phyloP scores from a whole-genome alignment of 2,797 vertebrate genomes.

The Coreius guichenoti region DNA sequence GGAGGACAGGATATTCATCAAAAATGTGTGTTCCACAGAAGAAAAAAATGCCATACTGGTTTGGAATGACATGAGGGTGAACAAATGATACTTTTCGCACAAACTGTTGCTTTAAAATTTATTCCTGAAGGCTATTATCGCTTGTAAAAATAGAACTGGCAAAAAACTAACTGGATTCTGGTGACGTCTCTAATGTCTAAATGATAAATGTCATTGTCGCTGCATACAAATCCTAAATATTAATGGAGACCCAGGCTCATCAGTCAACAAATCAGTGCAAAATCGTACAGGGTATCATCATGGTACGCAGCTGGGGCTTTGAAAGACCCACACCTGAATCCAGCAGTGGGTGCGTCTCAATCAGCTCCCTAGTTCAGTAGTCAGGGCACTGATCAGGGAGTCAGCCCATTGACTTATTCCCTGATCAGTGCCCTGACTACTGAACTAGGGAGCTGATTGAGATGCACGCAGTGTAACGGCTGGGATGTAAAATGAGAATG shows the following conservation, averaged over 20 bases:
- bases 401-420: too few relatives aligned
- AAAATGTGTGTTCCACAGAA: too few relatives aligned
- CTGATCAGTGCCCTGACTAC: too few relatives aligned
- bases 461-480: constrained; percentile 39
- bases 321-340: constrained; percentile 36
- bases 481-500: not conserved
- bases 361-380: too few relatives aligned
- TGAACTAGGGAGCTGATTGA: too few relatives aligned
- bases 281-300: constrained; percentile 1
- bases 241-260: not conserved
- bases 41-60: not conserved
- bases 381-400: too few relatives aligned
- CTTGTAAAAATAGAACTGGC: not conserved
- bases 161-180: not conserved
- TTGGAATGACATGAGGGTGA: not conserved
- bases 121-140: not conserved
- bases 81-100: not conserved
- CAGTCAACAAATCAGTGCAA: constrained; percentile 4
- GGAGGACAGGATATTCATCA: too few relatives aligned
- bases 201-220: not conserved
- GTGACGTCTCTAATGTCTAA: not conserved
- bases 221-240: not conserved
- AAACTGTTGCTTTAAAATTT: not conserved
- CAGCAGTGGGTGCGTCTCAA: too few relatives aligned
- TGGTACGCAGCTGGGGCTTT: constrained; percentile 25